Evolutionary conservation across 2,888 invertebrate species (phyloP).

Genomic region (Eupithecia tripunctaria): DNA sequence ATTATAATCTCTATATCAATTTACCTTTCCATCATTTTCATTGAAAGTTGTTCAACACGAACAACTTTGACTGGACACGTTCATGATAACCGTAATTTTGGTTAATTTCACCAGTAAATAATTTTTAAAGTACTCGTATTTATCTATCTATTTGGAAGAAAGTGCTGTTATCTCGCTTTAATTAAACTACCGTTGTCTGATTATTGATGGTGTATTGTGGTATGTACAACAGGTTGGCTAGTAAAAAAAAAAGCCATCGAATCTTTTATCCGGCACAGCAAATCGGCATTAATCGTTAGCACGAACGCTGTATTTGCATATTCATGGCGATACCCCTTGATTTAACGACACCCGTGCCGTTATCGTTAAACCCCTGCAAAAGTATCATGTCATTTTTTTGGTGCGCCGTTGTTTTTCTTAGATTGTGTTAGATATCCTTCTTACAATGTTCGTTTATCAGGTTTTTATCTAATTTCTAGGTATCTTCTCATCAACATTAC

Average conservation of each 20-base stretch:
- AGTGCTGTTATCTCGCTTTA: neutral
- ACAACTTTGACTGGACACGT: too few relatives aligned
- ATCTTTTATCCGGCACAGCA: conserved; percentile 57
- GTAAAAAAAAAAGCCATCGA: conserved; percentile 51
- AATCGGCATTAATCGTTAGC: conserved; percentile 65
- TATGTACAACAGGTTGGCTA: conserved; percentile 54
- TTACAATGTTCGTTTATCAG: neutral
- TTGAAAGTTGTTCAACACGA: neutral
- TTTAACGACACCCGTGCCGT: conserved; percentile 66
- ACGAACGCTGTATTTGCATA: conserved; percentile 70
- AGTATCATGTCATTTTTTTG: conserved; percentile 62
- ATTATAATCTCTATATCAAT: too few relatives aligned
- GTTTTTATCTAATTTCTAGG: neutral
- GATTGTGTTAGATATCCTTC: neutral
- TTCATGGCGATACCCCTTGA: conserved; percentile 68
- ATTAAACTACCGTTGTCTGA: neutral
- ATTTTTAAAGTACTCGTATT: neutral
- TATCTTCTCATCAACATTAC: neutral
- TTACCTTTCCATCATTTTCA: neutral
- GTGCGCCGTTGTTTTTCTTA: conserved; percentile 7
- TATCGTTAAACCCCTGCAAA: conserved; percentile 65
- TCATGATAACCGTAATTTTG: neutral
- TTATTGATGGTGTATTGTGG: neutral
- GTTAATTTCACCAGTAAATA: neutral
- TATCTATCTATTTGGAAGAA: neutral